phyloP scores from a whole-genome alignment of 1,140 invertebrate species.

The Heliothis subflexa region DNA sequence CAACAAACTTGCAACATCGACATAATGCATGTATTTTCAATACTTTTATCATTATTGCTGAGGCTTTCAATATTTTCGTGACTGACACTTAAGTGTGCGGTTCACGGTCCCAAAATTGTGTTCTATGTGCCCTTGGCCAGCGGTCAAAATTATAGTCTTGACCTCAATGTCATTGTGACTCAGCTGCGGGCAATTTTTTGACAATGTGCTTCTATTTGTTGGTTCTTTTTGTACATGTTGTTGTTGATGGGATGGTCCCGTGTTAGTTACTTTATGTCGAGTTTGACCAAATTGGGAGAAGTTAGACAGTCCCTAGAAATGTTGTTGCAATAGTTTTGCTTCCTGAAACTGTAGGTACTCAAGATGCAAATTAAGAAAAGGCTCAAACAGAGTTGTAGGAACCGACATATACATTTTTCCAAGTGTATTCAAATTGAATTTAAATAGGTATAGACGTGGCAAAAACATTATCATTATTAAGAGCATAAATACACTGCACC shows the following conservation, averaged over 20 bases:
- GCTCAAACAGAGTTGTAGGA: too few species aligned
- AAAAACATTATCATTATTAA: too few species aligned
- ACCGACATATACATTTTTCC: too few species aligned
- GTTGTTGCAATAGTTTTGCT: too few species aligned
- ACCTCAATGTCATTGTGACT: constrained; percentile 33
- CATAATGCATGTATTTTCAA: not conserved
- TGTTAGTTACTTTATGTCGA: not conserved
- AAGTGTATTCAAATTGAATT: too few species aligned
- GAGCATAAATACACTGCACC: too few species aligned
- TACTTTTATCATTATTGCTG: not conserved
- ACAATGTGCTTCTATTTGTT: constrained; percentile 21
- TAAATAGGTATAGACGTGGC: too few species aligned
- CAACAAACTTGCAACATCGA: not conserved
- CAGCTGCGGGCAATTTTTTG: constrained; percentile 16
- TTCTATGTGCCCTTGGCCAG: constrained; percentile 23
- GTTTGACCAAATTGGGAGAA: too few species aligned
- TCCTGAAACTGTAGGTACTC: too few species aligned
- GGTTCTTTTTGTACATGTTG: not conserved
- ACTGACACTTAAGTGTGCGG: not conserved
- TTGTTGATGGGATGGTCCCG: not conserved
- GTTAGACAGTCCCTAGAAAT: too few species aligned
- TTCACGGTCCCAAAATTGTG: constrained; percentile 16
- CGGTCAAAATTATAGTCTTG: constrained; percentile 31
- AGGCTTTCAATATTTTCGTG: not conserved
- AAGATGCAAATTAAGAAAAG: too few species aligned